A percentile compares a stretch with the other conserved stretches of the same genome.
These are phyloP conservation scores for Holothuria leucospilota DNA, from an alignment of 53 echinoderm and acorn worm species.

Conservation along the genomic window DNA sequence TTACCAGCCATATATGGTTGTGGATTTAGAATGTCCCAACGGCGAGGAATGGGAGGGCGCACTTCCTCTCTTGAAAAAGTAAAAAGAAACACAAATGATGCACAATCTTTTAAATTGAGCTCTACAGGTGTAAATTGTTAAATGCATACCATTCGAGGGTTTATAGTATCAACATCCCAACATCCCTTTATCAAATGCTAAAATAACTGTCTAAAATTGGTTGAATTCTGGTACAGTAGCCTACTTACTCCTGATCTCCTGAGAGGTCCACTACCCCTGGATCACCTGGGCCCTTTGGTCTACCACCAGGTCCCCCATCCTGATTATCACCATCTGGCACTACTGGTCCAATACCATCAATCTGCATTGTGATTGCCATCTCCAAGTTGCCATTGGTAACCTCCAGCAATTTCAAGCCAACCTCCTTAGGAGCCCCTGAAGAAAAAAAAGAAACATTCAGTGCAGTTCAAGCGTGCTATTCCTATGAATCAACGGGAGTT, in stretches of 20 bases:
- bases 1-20: slow-evolving; percentile 34
- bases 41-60: slow-evolving; percentile 89
- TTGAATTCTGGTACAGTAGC: no score
- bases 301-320: no score
- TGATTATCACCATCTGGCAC: no score
- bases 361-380: slow-evolving; percentile 98
- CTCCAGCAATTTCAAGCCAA: slow-evolving; percentile 78
- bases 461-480: no score
- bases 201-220: no score
- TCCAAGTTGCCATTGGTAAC: slow-evolving; percentile 95
- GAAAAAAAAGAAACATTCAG: neutral
- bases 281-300: no score
- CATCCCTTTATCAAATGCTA: no score
- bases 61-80: slow-evolving; percentile 76
- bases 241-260: no score
- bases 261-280: no score
- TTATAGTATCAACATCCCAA: no score
- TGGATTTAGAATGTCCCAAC: slow-evolving; percentile 34
- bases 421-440: slow-evolving; percentile 79
- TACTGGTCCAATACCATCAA: slow-evolving; percentile 68
- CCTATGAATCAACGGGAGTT: no score
- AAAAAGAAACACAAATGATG: neutral
- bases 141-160: no score
- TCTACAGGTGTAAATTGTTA: neutral
- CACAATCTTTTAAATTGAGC: neutral